Evolutionary conservation across 2,113 vertebrate genomes (phyloP).

Genomic region (Uropsilus gracilis): DNA sequence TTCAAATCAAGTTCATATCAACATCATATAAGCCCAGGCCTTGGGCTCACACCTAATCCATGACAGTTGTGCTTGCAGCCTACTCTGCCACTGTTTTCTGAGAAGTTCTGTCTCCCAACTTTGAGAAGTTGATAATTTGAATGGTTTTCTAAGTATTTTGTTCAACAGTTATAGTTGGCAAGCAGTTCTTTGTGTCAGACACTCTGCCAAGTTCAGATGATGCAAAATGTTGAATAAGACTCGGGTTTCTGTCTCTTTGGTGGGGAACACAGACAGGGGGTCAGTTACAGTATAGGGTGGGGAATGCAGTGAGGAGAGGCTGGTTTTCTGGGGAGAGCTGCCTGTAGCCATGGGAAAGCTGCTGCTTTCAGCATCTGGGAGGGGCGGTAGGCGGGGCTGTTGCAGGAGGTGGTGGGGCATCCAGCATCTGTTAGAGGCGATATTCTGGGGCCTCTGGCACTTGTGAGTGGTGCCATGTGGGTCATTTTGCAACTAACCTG

Average conservation of each 20-base stretch:
- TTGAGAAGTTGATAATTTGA: conserved; percentile 12
- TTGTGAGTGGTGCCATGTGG: background rate
- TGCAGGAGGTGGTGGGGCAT: background rate
- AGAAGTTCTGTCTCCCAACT: conserved; percentile 28
- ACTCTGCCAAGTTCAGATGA: conserved; percentile 4
- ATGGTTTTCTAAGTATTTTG: conserved; percentile 39
- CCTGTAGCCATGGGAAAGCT: background rate
- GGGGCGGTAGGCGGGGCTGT: background rate
- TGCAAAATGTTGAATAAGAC: background rate
- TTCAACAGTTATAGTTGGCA: background rate
- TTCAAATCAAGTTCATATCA: background rate
- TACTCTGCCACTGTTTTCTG: conserved; percentile 31
- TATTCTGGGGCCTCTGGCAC: background rate
- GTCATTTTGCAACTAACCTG: conserved; percentile 49
- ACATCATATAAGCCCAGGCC: background rate
- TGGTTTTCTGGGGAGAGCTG: background rate
- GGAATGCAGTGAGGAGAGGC: background rate
- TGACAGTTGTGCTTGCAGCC: background rate
- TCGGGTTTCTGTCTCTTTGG: background rate
- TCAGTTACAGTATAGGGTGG: background rate
- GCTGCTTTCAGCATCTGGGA: background rate
- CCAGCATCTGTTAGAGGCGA: background rate
- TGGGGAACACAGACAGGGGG: background rate
- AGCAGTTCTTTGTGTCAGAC: background rate
- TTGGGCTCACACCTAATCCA: background rate